Evolutionary conservation across 2,797 vertebrate species (phyloP).

Genomic region (Sparidentex hasta): DNA sequence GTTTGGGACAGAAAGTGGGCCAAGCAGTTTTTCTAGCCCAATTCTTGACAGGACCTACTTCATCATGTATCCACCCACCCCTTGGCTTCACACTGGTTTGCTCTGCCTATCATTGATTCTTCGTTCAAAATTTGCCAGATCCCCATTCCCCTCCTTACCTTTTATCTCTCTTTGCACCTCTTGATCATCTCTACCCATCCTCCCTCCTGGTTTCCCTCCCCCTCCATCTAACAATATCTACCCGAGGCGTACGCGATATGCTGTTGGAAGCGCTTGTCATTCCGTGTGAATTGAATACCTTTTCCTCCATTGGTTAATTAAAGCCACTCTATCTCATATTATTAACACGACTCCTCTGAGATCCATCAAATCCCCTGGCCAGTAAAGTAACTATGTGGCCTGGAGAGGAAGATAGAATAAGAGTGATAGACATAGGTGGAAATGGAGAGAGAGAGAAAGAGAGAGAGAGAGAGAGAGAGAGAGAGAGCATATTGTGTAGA

Average conservation of each 20-base stretch:
- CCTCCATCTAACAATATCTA: slow-evolving; percentile 14
- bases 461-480: slow-evolving; percentile 11
- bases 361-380: slow-evolving; percentile 54
- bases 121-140: neutral
- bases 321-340: slow-evolving; percentile 52
- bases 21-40: slow-evolving; percentile 35
- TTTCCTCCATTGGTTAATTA: slow-evolving; percentile 73
- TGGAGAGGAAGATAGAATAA: slow-evolving; percentile 40
- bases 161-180: slow-evolving; percentile 7
- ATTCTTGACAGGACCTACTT: slow-evolving; percentile 51
- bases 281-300: slow-evolving; percentile 51
- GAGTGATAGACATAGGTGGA: slow-evolving; percentile 34
- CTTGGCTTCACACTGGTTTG: neutral
- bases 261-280: slow-evolving; percentile 21
- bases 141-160: neutral
- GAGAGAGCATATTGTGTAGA: slow-evolving; percentile 53
- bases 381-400: slow-evolving; percentile 56
- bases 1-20: slow-evolving; percentile 50
- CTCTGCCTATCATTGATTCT: slow-evolving; percentile 7
- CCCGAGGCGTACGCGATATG: slow-evolving; percentile 13
- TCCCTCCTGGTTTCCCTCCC: neutral
- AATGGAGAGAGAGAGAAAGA: neutral
- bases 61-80: slow-evolving; percentile 32
- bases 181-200: neutral
- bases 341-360: slow-evolving; percentile 68